phyloP scores from a whole-genome alignment of 2,888 invertebrate genomes.

The Dryobotodes eremita region DNA sequence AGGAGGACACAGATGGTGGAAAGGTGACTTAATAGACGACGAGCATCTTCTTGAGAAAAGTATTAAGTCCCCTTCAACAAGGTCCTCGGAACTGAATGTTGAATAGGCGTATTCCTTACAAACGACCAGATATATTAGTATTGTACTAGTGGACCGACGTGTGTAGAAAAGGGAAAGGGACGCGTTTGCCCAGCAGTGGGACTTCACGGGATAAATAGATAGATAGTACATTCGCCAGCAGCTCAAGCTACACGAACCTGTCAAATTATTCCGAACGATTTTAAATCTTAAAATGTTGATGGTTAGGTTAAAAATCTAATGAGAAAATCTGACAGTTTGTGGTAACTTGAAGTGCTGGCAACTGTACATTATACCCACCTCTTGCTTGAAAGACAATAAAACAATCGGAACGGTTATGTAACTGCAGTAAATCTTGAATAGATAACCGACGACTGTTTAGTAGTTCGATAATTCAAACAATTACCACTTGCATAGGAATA shows the following conservation, averaged over 20 bases:
- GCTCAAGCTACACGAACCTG: too few relatives aligned
- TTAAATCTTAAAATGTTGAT: too few relatives aligned
- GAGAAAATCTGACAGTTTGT: too few relatives aligned
- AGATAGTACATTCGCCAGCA: too few relatives aligned
- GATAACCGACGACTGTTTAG: neutral
- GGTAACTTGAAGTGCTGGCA: too few relatives aligned
- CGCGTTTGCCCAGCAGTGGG: neutral
- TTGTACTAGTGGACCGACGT: neutral
- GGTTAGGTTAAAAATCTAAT: too few relatives aligned
- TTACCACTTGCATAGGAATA: constrained; percentile 18
- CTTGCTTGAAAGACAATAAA: neutral
- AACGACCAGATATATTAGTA: neutral
- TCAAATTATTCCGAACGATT: too few relatives aligned
- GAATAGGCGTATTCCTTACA: neutral
- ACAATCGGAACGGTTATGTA: constrained; percentile 11
- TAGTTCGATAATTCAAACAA: constrained; percentile 27
- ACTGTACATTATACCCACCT: neutral
- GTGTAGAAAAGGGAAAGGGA: neutral
- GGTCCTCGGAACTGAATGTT: neutral
- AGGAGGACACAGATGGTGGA: neutral
- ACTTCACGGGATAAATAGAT: neutral
- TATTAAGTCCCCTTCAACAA: neutral
- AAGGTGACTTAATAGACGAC: neutral
- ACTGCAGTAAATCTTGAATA: constrained; percentile 11
- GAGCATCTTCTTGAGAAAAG: neutral